Evolutionary conservation across 2,888 invertebrate genomes (phyloP), one percentile per base, ranked within the genome.

Genomic region (Cheilosia urbana): DNA sequence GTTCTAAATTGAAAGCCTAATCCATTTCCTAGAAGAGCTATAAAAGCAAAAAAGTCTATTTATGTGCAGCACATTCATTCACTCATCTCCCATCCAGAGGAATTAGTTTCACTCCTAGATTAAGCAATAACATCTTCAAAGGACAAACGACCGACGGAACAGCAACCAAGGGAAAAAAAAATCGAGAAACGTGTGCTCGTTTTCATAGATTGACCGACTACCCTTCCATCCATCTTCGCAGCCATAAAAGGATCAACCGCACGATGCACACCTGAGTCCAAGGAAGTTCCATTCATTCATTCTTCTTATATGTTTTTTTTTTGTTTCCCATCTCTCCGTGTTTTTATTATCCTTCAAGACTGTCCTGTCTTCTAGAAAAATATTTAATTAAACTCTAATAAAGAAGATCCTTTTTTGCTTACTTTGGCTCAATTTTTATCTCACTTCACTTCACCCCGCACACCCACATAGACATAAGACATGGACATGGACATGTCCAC

Each of bases 311-410:
- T 21, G 2, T 42, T 15, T 19, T 40, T 40, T 45, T 49, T 45
- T 57, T 66, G 5, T 34, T 11, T 15, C 34, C 27, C n/a, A 19
- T 47, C 47, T 47, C 19, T 4, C 40, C n/a, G 51, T 30, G 3
- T 21, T 68, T 82, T 83, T 83, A 80, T 80, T 75, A 77, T 68
- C 81, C 76, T 68, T 79, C 81, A 81, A 85, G 85, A 77, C 55
- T 62, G 55, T 53, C 75, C 30, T 30, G 66, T 77, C 77, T 77
- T 63, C 77, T 68, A 85, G 87, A 76, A 63, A 69, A 80, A 90
- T 90, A 90, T 91, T 91, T 91, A 91, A 91, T 91, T 91, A 91
- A 91, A 91, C 91, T 91, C 91, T 91, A 91, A 91, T 91, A 91
- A 91, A 92, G 91, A 89, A 91, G 91, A 91, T 90, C 92, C 91